Base-by-base conservation (phyloP, 1,140 invertebrate species). In the Drosophila seguyi region DNA sequence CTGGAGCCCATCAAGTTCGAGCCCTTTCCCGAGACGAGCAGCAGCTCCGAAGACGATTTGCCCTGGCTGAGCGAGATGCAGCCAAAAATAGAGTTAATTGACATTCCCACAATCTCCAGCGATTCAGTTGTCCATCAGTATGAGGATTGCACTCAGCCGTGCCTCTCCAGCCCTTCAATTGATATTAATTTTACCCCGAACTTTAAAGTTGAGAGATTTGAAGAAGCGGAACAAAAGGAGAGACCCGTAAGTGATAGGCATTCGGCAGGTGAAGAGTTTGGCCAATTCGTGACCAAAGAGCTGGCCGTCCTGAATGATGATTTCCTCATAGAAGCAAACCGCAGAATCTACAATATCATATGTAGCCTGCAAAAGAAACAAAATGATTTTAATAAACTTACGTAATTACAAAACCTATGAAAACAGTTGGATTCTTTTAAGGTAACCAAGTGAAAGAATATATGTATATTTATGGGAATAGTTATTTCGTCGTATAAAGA, bases 321-420 rank as follows among this genome's bases (percentile, higher is more conserved):
- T 72, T 39, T 84, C n/a, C 53, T 76, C 5, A 53, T 71, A 8
- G 81, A 79, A 39, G 66, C 81, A 11, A 83, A 84, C 25, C 42
- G 65, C 2, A 44, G 31, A 55, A 84, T 84, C 4, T 84, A 71
- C 57, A 69, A 84, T 58, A n/a, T 83, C 2, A 62, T 84, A 44
- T 76, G 76, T n/a, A 36, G 7, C 10, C 55, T 84, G 48, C 76
- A 80, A 42, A 63, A 45, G 38, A 84, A 80, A 41, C 81, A 84
- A 47, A 18, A 72, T 13, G 16, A 44, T n/a, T n/a, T 61, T n/a
- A 66, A 66, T 52, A 69, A 79, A 27, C n/a, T 25, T 6, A 13
- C 8, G 16, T 72, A 53, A 31, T n/a, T 47, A 6, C 10, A 13
- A 55, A 38, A 27, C 14, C 5, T 4, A 50, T 31, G 8, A 1